Percentiles rank a stretch among this genome's conserved stretches.
phyloP scores from a whole-genome alignment of 30 jellyfish, hydroid and myxozoan genomes.

The Turritopsis rubra region DNA sequence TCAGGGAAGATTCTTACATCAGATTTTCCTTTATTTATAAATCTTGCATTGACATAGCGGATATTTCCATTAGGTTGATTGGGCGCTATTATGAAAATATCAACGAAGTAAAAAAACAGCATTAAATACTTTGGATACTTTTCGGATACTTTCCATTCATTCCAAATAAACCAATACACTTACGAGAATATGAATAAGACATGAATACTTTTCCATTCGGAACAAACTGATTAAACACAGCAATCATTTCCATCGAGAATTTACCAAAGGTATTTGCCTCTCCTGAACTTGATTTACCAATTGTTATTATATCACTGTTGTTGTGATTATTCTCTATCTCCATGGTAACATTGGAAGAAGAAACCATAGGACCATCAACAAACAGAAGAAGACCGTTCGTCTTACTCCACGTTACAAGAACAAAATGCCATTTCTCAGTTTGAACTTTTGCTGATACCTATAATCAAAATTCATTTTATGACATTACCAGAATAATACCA shows the following conservation, averaged over 20 bases:
- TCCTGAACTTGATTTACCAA: constrained; percentile 62
- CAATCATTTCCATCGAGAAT: constrained; percentile 68
- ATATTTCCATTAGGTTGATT: constrained; percentile 50
- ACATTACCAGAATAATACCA: too few relatives aligned
- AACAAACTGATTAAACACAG: constrained; percentile 58
- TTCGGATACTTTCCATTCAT: too few relatives aligned
- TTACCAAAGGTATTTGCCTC: constrained; percentile 36
- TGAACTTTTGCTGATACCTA: constrained; percentile 48
- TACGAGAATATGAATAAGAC: constrained; percentile 67
- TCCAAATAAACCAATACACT: too few relatives aligned
- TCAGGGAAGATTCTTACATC: constrained; percentile 71
- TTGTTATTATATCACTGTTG: constrained; percentile 38
- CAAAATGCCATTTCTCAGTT: constrained; percentile 58
- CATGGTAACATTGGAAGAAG: neutral
- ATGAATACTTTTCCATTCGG: constrained; percentile 73
- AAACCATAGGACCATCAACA: constrained; percentile 70
- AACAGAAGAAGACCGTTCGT: constrained; percentile 47
- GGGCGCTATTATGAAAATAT: too few relatives aligned
- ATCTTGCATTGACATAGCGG: constrained; percentile 72
- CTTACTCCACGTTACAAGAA: constrained; percentile 71
- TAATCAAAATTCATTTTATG: neutral
- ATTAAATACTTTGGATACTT: too few relatives aligned
- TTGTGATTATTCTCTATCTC: constrained; percentile 20
- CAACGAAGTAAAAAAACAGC: too few relatives aligned
- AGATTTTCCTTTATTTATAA: constrained; percentile 58